Evolutionary conservation across 2,888 invertebrate species (phyloP), one percentile per base, ranked within the genome.

Genomic region (Carpatolechia fugitivella): DNA sequence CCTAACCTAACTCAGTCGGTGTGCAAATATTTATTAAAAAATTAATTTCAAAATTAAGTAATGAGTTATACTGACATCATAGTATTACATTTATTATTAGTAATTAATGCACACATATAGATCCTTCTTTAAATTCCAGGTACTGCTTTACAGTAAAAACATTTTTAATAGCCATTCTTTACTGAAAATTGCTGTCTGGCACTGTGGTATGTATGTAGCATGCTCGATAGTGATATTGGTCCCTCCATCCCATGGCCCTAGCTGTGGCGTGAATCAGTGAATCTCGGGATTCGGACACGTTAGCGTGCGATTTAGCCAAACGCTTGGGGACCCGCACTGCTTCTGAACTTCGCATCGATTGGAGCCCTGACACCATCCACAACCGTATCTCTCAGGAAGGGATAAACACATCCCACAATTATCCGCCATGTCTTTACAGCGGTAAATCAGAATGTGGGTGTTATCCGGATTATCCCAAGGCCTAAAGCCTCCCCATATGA

Each of bases 341-440:
- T 96, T 96, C 76, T 95, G 95, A 24, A 98, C 97, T 87, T 97
- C 97, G 80, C 98, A 98, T 54, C 95, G 93, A 76, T 96, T 95
- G 0, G 96, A 96, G 56, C 96, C 96, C 77, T 97, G 96, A 79
- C 98, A 99, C 99, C 99, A 99, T 50, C 98, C 98, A 84, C 99
- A 99, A 56, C 95, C 95, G 80, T 97, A 98, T 78, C 97, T 97
- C 72, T 96, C 95, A 3, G 96, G 94, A 58, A 98, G 91, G 24
- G 97, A 97, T 70, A 99, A 90, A 81, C 99, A 99, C 92, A 97
- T 96, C 3, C 99, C 99, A 85, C 99, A 99, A 82, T 98, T 98
- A 79, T 97, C 95, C 3, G 99, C 98, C 98, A 99, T 98, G 79
- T 96, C 96, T 57, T 96, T 95, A 86, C 99, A 99, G 56, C 97